Percentiles rank a stretch among this genome's conserved stretches.
These are phyloP conservation scores for Neoaliturus tenellus DNA, from an alignment of 2,888 invertebrate genomes.

Conservation along the genomic window DNA sequence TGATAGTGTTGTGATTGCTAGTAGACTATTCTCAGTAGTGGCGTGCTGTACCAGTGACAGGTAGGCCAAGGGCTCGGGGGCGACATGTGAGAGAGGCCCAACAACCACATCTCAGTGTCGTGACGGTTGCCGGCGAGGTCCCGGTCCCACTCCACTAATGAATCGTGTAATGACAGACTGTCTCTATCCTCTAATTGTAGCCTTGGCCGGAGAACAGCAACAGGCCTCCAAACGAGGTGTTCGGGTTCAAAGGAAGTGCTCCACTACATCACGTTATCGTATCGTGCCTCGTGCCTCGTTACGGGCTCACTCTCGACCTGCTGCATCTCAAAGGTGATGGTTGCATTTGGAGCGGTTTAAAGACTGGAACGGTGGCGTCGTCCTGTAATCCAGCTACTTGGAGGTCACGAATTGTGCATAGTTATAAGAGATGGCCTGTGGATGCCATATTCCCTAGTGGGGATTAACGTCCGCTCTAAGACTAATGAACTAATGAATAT, in stretches of 20 bases:
- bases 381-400: too few species aligned
- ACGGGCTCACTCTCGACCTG: too few species aligned
- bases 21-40: too few species aligned
- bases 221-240: conserved; percentile 26
- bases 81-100: conserved; percentile 22
- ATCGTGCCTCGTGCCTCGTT: neutral
- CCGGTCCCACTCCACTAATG: neutral
- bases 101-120: neutral
- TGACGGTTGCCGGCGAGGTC: conserved; percentile 14
- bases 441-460: too few species aligned
- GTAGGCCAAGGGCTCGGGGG: conserved; percentile 12
- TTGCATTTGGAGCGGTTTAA: too few species aligned
- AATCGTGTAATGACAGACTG: conserved; percentile 30
- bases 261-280: neutral
- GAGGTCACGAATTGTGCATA: too few species aligned
- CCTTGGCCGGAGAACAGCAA: conserved; percentile 15
- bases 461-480: too few species aligned
- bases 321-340: too few species aligned
- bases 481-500: too few species aligned
- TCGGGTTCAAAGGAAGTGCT: conserved; percentile 14
- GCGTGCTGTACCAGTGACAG: neutral
- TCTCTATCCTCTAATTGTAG: conserved; percentile 30
- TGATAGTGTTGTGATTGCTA: too few species aligned
- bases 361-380: too few species aligned
- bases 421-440: too few species aligned